Conservation (phyloP, 2,797 vertebrate species). For the Lacerta viridis region DNA sequence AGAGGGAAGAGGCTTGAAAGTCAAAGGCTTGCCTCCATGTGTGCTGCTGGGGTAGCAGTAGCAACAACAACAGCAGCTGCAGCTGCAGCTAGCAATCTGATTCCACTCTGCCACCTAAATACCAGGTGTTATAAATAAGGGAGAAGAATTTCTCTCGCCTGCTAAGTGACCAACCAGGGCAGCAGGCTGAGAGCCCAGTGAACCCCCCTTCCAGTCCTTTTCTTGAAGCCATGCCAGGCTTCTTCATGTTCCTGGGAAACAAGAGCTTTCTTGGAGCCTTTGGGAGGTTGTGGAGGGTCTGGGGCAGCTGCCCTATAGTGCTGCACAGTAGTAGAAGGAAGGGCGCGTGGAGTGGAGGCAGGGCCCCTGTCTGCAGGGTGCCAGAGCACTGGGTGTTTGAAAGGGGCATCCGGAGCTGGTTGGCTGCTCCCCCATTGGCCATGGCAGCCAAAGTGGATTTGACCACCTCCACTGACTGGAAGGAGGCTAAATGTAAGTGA, state of each 20-base stretch:
- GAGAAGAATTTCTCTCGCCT: constrained; percentile 38
- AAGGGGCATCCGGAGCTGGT: constrained; percentile 66
- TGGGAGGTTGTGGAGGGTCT: neutral
- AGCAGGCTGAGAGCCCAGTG: neutral
- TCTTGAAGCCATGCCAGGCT: constrained; percentile 26
- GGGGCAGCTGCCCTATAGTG: neutral
- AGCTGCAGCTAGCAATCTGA: neutral
- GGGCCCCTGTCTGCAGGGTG: neutral
- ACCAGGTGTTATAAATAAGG: constrained; percentile 50
- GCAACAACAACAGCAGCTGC: neutral
- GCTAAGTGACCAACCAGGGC: constrained; percentile 34
- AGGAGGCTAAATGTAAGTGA: constrained; percentile 81
- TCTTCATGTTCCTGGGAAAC: neutral
- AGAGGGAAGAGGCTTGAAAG: neutral
- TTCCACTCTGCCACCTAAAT: neutral
- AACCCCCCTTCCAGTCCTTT: neutral
- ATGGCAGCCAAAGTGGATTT: constrained; percentile 80
- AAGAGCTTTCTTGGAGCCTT: constrained; percentile 4
- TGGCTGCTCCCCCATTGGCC: constrained; percentile 46
- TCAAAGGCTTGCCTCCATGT: neutral
- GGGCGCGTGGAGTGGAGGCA: neutral
- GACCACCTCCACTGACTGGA: constrained; percentile 78
- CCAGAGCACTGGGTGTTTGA: constrained; percentile 1
- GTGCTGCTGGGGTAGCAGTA: neutral
- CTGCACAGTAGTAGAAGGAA: neutral